phyloP scores from a whole-genome alignment of 2,888 invertebrate species.

The Holacanthella duospinosa region DNA sequence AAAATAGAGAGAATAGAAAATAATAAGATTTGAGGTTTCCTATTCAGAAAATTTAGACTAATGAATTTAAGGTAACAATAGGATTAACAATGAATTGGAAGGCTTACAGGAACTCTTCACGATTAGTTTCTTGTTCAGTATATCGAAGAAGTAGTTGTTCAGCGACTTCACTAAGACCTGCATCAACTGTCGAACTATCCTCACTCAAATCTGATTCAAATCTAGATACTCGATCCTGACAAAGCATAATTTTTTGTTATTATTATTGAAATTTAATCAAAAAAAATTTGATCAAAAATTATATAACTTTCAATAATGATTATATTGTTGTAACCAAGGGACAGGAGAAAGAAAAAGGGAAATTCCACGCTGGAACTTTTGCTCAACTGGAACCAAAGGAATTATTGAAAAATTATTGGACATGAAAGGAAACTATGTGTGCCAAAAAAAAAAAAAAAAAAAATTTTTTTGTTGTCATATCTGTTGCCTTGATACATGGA shows the following conservation, averaged over 20 bases:
- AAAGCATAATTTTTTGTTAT: neutral
- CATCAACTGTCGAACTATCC: slow-evolving; percentile 27
- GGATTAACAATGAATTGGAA: neutral
- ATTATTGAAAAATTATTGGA: neutral
- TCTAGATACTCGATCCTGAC: neutral
- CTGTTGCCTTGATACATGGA: too few relatives aligned
- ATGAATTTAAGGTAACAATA: too few relatives aligned
- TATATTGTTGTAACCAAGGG: neutral
- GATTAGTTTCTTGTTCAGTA: slow-evolving; percentile 40
- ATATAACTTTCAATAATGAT: too few relatives aligned
- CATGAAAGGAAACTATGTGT: too few relatives aligned
- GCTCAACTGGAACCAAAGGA: neutral
- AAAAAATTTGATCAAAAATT: too few relatives aligned
- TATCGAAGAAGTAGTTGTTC: slow-evolving; percentile 37
- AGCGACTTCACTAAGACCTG: slow-evolving; percentile 24
- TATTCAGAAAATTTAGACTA: too few relatives aligned
- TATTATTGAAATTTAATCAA: too few relatives aligned
- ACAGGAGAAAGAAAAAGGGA: too few relatives aligned
- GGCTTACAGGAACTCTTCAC: slow-evolving; percentile 44
- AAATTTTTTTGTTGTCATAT: too few relatives aligned
- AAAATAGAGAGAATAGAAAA: slow-evolving; percentile 12
- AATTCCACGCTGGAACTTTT: too few relatives aligned
- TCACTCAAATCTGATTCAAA: slow-evolving; percentile 9
- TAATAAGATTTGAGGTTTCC: neutral
- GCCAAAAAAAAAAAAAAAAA: too few relatives aligned